phyloP scores from a whole-genome alignment of 2,113 vertebrate species.

The rat (Rattus norvegicus) region GRCr8 NC_086021.1:109686001-109686500 shows the following conservation, averaged over 20 bases:
- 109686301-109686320: slow-evolving; percentile 33
- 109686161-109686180: neutral
- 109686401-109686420: neutral
- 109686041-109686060: neutral
- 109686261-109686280: neutral
- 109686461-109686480: neutral
- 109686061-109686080: neutral
- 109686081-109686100: neutral
- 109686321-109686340: slow-evolving; percentile 23
- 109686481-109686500: neutral
- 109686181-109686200: neutral
- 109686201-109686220: neutral
- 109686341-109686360: neutral
- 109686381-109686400: neutral
- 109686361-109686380: no score
- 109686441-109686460: neutral
- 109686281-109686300: neutral
- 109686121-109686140: neutral
- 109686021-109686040: neutral
- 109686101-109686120: neutral
- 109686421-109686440: neutral
- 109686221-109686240: neutral
- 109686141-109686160: neutral
- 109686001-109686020: neutral
- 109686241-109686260: neutral